Evolutionary conservation across 1,140 invertebrate species (phyloP).

Genomic region (Hermetia illucens): DNA sequence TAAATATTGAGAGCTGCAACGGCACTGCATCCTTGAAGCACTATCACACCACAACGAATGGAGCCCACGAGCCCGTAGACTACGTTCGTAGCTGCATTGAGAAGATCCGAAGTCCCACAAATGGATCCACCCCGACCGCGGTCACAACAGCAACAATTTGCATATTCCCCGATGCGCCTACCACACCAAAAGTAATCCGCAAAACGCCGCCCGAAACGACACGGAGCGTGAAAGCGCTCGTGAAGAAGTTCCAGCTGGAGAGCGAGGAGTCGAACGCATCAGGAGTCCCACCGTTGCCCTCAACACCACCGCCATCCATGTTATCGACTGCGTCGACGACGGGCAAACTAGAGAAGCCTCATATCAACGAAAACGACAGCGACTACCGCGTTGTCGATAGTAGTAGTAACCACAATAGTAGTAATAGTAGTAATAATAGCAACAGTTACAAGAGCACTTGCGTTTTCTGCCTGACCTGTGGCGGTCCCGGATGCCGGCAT

Average conservation of each 20-base stretch:
- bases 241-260: conserved; percentile 29
- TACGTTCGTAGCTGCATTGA: too few species aligned
- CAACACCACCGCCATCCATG: background rate
- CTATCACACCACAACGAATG: background rate
- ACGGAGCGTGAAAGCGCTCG: conserved; percentile 26
- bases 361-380: conserved; percentile 24
- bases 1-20: background rate
- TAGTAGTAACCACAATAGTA: background rate
- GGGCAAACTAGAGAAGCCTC: conserved; percentile 10
- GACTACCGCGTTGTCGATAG: background rate
- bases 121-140: background rate
- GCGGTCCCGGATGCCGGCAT: conserved; percentile 8
- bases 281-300: background rate
- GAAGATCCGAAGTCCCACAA: background rate
- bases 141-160: conserved; percentile 8
- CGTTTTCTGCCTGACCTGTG: conserved; percentile 5
- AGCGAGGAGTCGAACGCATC: conserved; percentile 2
- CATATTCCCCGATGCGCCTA: conserved; percentile 41
- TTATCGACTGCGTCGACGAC: conserved; percentile 25
- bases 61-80: too few species aligned
- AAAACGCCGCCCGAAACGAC: conserved; percentile 23
- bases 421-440: conserved; percentile 1
- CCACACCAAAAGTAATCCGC: conserved; percentile 39
- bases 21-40: background rate
- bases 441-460: conserved; percentile 3